Base-by-base conservation (phyloP, 1,140 invertebrate species). In the Euwallacea similis region DNA sequence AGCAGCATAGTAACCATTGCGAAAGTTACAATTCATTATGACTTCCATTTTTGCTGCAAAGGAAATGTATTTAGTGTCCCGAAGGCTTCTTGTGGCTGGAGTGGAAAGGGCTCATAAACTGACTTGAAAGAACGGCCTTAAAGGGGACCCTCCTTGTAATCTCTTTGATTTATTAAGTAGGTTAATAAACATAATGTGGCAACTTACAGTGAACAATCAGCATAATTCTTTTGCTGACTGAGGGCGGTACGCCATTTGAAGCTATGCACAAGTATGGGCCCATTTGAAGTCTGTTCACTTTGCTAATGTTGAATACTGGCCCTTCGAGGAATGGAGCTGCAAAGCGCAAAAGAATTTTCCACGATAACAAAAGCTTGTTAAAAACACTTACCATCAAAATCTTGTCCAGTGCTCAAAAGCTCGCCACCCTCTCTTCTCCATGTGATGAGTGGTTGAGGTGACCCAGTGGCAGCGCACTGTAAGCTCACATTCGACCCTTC, bases 191-290 rank as follows among this genome's bases (percentile, higher is more conserved):
- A 33, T 33, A 33, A 33, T 33, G 21, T 33, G 21, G 21, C 21
- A 82, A 89, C 91, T 88, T 85, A 94, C 93, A 96, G 77, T 95
- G 92, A 42, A 95, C 91, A 64, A 91, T 92, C 43, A 96, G 86
- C 82, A 90, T 91, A 77, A 96, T 93, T 77, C 93, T 84, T 83
- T 95, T 95, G 85, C 91, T 93, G 64, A 95, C 91, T 2, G 91
- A 90, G 0, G 93, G 93, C 6, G 93, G 93, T 2, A 95, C 90
- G 7, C 92, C 92, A 77, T 94, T 94, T 10, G 90, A 92, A n/a
- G 93, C 93, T 64, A 96, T 95, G 79, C 93, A 95, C 8, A 95
- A 82, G 81, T 94, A 95, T 8, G 93, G 90, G 6, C 93, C 94
- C 88, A 96, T 96, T 77, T 96, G 92, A n/a, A 92, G 87, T 33